Percentiles rank a stretch among this genome's conserved stretches.
Evolutionary conservation across 2,797 vertebrate species (phyloP).

Genomic region (Alouatta caraya): DNA sequence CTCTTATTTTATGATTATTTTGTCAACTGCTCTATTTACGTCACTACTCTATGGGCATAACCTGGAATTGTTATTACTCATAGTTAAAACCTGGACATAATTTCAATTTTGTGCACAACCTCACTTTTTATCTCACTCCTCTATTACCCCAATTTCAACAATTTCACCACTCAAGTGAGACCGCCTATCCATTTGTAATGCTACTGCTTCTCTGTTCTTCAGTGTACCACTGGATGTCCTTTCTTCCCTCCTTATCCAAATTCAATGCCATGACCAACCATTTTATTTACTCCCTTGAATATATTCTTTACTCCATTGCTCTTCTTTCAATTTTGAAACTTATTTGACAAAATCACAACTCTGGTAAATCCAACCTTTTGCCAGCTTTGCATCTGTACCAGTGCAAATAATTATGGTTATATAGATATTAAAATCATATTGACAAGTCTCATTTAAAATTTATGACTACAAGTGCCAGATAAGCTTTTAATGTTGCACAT

Average conservation of each 20-base stretch:
- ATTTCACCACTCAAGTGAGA: background rate
- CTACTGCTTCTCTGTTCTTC: background rate
- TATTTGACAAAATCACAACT: background rate
- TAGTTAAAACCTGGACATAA: background rate
- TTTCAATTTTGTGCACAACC: background rate
- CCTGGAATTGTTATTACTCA: background rate
- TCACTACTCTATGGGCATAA: background rate
- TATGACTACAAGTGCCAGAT: background rate
- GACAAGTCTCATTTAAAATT: background rate
- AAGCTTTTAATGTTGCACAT: background rate
- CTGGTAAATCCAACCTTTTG: background rate
- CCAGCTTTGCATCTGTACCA: background rate
- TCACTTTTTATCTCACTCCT: background rate
- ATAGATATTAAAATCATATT: background rate
- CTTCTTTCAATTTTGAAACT: conserved; percentile 6
- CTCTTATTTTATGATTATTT: background rate
- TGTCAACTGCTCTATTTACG: background rate
- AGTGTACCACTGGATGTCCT: background rate
- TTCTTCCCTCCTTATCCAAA: background rate
- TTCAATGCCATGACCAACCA: background rate
- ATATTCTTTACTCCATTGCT: background rate
- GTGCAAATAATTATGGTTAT: background rate
- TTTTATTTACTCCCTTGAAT: background rate
- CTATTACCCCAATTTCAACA: background rate
- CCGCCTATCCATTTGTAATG: background rate